Conservation (phyloP, 2,113 vertebrate genomes). For the Percopsis transmontana region DNA sequence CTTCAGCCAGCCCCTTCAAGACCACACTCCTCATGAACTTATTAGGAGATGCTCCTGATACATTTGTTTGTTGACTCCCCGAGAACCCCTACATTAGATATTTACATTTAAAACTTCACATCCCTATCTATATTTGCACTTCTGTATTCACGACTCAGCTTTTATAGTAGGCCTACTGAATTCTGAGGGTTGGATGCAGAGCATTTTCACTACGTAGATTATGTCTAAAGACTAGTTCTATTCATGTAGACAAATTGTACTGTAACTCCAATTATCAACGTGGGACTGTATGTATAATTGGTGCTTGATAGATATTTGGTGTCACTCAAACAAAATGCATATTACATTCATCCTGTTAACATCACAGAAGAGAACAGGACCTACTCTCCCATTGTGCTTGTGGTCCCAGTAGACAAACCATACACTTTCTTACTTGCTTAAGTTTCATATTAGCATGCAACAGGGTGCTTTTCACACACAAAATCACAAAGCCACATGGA, state of each 20-base stretch:
- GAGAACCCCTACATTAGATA: background rate
- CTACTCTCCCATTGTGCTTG: conserved; percentile 25
- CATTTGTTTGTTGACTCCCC: background rate
- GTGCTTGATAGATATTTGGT: background rate
- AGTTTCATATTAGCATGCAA: conserved; percentile 48
- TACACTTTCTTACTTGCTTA: conserved; percentile 56
- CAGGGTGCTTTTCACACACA: conserved; percentile 31
- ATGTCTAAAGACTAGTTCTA: no score
- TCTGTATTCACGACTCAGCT: no score
- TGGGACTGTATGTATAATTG: background rate
- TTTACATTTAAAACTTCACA: no score
- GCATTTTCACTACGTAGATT: no score
- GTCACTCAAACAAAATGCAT: background rate
- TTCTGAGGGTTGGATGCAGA: no score
- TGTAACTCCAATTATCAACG: no score
- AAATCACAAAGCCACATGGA: conserved; percentile 51
- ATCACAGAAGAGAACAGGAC: conserved; percentile 22
- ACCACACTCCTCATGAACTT: conserved; percentile 1
- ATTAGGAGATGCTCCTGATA: background rate
- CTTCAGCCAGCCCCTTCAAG: background rate
- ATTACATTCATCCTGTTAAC: conserved; percentile 14
- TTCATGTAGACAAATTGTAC: no score
- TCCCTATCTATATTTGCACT: no score
- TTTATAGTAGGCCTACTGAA: no score
- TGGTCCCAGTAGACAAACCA: conserved; percentile 34